These are phyloP conservation scores for Clarias pachynema DNA, from an alignment of 2,797 vertebrate species.

Conservation along the genomic window DNA sequence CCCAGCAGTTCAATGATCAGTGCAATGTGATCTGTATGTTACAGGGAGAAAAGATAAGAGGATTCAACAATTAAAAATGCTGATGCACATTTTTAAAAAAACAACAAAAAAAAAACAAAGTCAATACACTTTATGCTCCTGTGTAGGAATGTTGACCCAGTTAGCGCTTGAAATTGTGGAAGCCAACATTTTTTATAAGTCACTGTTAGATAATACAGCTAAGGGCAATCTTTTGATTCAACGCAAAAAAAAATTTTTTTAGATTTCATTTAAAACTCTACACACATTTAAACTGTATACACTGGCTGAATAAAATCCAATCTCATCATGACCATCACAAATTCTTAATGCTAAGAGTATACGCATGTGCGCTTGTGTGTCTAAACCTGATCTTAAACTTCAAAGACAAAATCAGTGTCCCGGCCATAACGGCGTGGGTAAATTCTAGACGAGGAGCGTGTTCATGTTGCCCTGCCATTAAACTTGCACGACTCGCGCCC, in stretches of 20 bases:
- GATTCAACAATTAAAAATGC: not conserved
- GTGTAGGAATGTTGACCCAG: not conserved
- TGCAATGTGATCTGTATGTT: conserved; percentile 91
- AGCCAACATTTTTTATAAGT: not conserved
- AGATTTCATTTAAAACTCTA: not conserved
- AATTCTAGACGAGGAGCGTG: not conserved
- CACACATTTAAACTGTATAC: not conserved
- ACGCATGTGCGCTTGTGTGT: not conserved
- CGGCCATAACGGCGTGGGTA: not conserved
- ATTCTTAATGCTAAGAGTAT: not conserved
- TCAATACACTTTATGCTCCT: not conserved
- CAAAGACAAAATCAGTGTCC: not conserved
- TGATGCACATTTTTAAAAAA: not conserved
- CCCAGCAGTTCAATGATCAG: conserved; percentile 97
- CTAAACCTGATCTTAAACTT: no score
- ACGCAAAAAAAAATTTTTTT: not conserved
- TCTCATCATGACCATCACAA: not conserved
- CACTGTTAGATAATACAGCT: not conserved
- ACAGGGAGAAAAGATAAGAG: not conserved
- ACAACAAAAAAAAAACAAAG: not conserved
- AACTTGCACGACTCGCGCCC: conserved; percentile 35
- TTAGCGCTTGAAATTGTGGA: not conserved
- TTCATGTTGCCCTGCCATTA: conserved; percentile 15
- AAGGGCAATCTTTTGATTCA: not conserved
- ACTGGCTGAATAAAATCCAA: not conserved